A percentile compares a stretch with the other conserved stretches of the same genome.
Conservation (phyloP, 2,888 invertebrate genomes). For the Drosophila nr. fundita region DNA sequence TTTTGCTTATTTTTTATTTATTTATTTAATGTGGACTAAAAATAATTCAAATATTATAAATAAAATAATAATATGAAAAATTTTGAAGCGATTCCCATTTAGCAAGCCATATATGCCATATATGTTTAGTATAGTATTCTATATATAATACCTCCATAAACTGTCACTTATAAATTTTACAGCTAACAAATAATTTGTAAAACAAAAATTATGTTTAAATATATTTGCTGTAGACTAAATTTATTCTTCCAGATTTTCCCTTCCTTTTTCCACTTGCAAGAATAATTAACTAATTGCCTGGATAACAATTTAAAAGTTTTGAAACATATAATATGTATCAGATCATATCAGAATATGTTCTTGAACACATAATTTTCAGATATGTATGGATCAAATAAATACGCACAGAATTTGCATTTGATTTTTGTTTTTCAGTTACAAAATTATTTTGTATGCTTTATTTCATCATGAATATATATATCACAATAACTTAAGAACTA, state of each 20-base stretch:
- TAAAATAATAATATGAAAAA: not conserved
- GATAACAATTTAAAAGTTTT: not conserved
- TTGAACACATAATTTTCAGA: not conserved
- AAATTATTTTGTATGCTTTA: slow-evolving; percentile 43
- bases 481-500: slow-evolving; percentile 75
- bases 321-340: not conserved
- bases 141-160: not conserved
- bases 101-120: not conserved
- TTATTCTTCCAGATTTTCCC: accelerated
- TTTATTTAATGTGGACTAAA: not conserved
- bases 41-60: accelerated
- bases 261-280: not conserved
- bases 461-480: slow-evolving; percentile 61
- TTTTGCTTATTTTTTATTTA: not conserved
- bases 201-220: not conserved
- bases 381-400: not conserved
- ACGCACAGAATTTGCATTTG: not conserved
- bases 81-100: not conserved
- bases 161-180: not conserved
- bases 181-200: not conserved
- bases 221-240: not conserved
- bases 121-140: not conserved
- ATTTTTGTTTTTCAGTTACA: slow-evolving; percentile 10
- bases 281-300: not conserved
- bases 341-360: not conserved